Conservation (phyloP, 2,888 invertebrate species). For the Lithophane ornitopus region DNA sequence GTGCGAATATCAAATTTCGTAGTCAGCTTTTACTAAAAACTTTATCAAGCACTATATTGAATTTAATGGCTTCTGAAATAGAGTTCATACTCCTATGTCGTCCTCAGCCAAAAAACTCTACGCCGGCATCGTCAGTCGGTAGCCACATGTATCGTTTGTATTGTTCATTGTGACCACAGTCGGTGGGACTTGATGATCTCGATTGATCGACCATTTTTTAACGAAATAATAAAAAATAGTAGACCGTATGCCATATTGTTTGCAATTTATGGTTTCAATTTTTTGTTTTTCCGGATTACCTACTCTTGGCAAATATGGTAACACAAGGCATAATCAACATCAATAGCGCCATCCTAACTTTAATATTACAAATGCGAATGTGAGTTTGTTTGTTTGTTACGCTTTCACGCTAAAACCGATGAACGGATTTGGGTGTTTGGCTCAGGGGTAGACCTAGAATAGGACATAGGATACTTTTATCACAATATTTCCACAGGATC, state of each 20-base stretch:
- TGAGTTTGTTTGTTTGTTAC: too few species aligned
- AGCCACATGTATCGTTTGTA: constrained; percentile 87
- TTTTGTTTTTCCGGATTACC: constrained; percentile 83
- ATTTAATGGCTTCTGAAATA: constrained; percentile 55
- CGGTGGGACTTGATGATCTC: constrained; percentile 81
- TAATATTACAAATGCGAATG: too few species aligned
- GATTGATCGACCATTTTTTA: constrained; percentile 83
- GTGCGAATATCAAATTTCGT: constrained; percentile 89
- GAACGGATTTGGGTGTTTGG: too few species aligned
- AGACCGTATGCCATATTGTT: constrained; percentile 81
- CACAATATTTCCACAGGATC: too few species aligned
- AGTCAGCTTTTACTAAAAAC: constrained; percentile 65
- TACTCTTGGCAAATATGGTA: constrained; percentile 20
- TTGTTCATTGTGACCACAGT: constrained; percentile 86
- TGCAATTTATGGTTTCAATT: constrained; percentile 85
- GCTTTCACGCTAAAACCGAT: too few species aligned
- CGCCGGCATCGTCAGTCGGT: constrained; percentile 83
- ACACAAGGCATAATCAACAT: constrained; percentile 2
- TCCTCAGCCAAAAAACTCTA: constrained; percentile 66
- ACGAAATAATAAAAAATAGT: constrained; percentile 74
- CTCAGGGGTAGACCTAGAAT: too few species aligned
- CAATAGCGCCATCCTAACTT: background rate
- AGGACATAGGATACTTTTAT: too few species aligned
- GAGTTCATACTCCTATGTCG: constrained; percentile 64
- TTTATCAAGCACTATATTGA: constrained; percentile 44